Evolutionary conservation across 2,888 invertebrate species (phyloP).

Genomic region (Pherbina coryleti): DNA sequence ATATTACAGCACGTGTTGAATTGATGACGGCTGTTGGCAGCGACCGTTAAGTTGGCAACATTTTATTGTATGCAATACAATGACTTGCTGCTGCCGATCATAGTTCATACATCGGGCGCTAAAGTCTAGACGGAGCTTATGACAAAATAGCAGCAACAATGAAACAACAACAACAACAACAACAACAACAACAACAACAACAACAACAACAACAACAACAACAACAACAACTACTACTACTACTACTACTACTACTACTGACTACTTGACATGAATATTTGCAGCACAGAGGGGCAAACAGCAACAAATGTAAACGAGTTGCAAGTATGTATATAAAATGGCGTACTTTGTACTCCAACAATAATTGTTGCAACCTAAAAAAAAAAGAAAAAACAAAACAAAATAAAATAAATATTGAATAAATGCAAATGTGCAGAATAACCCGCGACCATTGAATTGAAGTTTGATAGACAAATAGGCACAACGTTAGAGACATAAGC

Average conservation of each 20-base stretch:
- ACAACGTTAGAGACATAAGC: too few species aligned
- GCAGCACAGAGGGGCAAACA: not conserved
- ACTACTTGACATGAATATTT: not conserved
- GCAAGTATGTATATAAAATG: too few species aligned
- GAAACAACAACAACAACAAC: not conserved
- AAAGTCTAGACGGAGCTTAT: conserved; percentile 33
- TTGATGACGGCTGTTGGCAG: not conserved
- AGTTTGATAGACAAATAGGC: too few species aligned
- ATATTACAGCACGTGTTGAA: conserved; percentile 23
- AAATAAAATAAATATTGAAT: not conserved
- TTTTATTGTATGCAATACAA: not conserved
- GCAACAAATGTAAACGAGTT: not conserved
- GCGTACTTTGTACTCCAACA: not conserved
- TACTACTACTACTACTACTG: too few species aligned
- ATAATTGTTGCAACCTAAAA: too few species aligned
- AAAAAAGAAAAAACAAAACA: too few species aligned
- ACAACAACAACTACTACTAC: too few species aligned
- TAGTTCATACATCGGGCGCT: conserved; percentile 23
- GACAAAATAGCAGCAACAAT: conserved; percentile 3
- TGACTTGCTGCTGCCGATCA: conserved; percentile 9
- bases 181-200: not conserved
- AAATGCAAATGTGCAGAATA: conserved; percentile 2
- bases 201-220: too few species aligned
- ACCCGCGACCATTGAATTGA: not conserved
- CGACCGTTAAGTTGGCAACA: conserved; percentile 9